Evolutionary conservation across 1,140 invertebrate genomes (phyloP).

Genomic region (Telenomus remus): DNA sequence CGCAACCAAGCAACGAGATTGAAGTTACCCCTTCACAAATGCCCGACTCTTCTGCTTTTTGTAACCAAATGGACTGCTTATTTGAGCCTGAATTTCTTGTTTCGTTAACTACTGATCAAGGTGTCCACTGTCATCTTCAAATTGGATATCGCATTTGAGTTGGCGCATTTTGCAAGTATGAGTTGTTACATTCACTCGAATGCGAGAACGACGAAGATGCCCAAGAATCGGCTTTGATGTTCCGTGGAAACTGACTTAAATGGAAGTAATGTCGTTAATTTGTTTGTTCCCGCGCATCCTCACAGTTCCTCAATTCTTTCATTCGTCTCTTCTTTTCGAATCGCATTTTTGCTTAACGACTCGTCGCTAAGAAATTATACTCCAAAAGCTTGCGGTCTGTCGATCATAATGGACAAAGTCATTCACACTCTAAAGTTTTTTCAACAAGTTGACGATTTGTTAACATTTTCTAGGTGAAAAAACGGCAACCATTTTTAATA

Average conservation of each 20-base stretch:
- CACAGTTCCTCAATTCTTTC: constrained; percentile 56
- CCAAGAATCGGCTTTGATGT: constrained; percentile 56
- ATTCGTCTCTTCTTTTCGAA: constrained; percentile 31
- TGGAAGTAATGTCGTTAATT: constrained; percentile 60
- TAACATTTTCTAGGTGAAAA: no score
- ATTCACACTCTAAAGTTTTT: no score
- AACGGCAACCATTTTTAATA: no score
- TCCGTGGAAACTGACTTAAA: constrained; percentile 61
- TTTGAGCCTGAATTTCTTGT: constrained; percentile 30
- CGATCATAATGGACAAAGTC: not conserved
- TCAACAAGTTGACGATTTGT: no score
- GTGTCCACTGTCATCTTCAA: constrained; percentile 41
- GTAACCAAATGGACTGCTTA: constrained; percentile 9
- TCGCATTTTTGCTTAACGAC: constrained; percentile 43
- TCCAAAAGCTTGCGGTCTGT: constrained; percentile 21
- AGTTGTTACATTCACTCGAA: constrained; percentile 53
- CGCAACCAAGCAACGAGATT: constrained; percentile 14
- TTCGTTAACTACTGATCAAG: constrained; percentile 43
- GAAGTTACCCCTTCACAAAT: constrained; percentile 9
- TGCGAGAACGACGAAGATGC: constrained; percentile 44
- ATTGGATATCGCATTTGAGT: constrained; percentile 55
- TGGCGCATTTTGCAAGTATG: constrained; percentile 56
- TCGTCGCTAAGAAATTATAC: constrained; percentile 45
- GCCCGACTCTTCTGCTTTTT: constrained; percentile 23
- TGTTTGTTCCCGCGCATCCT: constrained; percentile 50